Evolutionary conservation across 2,113 vertebrate species (phyloP).

Genomic region (pig (Sus scrofa)): DNA sequence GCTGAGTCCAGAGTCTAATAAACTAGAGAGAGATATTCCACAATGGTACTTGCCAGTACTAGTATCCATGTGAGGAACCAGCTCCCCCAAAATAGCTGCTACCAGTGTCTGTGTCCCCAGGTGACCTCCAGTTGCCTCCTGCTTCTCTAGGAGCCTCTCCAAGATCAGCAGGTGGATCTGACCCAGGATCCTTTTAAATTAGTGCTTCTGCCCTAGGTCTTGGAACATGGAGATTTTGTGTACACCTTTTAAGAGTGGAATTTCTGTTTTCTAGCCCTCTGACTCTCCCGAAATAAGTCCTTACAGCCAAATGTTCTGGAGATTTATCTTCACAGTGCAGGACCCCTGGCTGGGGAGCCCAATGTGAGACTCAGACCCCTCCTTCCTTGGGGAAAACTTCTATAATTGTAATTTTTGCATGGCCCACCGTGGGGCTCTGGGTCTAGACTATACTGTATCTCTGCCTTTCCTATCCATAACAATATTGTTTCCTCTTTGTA

Average conservation of each 20-base stretch:
- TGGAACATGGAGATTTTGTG: not conserved
- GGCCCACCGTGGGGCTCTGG: not conserved
- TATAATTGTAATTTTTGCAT: not conserved
- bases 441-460: not conserved
- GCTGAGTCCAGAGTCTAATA: not conserved
- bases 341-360: not conserved
- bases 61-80: not conserved
- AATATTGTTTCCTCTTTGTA: not conserved
- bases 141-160: not conserved
- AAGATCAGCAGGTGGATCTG: not conserved
- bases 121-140: not conserved
- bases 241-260: not conserved
- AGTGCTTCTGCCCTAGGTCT: not conserved
- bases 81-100: not conserved
- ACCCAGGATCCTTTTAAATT: not conserved
- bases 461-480: not conserved
- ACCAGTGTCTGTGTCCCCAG: not conserved
- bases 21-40: not conserved
- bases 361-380: not conserved
- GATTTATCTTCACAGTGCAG: not conserved
- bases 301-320: not conserved
- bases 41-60: not conserved
- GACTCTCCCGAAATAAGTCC: not conserved
- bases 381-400: not conserved
- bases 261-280: not conserved